Evolutionary conservation across 2,797 vertebrate species (phyloP), one percentile per base, ranked within the genome.

Genomic region (Micromesistius poutassou): DNA sequence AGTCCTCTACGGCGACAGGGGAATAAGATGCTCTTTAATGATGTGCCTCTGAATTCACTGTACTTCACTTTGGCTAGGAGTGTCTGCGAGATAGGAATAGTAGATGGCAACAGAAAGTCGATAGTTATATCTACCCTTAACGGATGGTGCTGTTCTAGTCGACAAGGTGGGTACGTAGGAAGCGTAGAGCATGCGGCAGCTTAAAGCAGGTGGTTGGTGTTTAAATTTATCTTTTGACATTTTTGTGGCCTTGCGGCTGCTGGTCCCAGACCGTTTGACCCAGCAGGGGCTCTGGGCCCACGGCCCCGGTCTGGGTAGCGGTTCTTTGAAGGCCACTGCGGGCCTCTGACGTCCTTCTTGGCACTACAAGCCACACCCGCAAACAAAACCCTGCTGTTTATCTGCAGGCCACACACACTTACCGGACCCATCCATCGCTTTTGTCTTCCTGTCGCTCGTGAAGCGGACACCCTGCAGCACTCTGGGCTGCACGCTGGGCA

Each of bases 331-430:
- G 87, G 82, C 75, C 79, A 76, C 86, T 85, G 83, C 77, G 62
- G 81, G 80, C 80, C 85, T 73, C 81, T 71, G 84, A 81, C 79
- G 80, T 80, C 81, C 77, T 80, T 78, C 78, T 79, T 81, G 88
- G 78, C 83, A 88, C 86, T 87, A 86, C 89, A 88, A 86, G 83
- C 71, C n/a, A n/a, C n/a, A 77, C 90, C 87, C 90, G 85, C 90
- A 90, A 90, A 89, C 90, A 89, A 92, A 90, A 77, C 46, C 81
- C 83, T 42, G 82, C 81, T 86, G 82, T 87, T 91, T 91, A 36
- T 72, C 50, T 77, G 46, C 80, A n/a, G 80, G 66, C 84, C 82
- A 83, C 89, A 92, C 82, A 75, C 79, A 42, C 80, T 81, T 85
- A 81, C 74, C 76, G 66, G 80, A 76, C 73, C 79, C 77, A 66